Evolutionary conservation across 2,113 vertebrate species (phyloP).

Genomic region (Microtus pennsylvanicus): DNA sequence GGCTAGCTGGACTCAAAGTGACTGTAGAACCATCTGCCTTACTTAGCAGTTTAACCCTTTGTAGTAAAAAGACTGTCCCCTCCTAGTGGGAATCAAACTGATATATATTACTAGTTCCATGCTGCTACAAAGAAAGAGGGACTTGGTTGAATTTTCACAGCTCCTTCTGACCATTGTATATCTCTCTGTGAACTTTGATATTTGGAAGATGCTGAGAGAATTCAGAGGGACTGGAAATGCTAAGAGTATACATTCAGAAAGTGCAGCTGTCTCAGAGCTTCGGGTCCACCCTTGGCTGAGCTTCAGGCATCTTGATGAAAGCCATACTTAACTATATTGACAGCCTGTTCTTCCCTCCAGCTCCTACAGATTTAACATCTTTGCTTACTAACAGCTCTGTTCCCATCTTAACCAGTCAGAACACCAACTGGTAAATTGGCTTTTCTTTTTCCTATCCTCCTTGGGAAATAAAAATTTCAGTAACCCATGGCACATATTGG

Average conservation of each 20-base stretch:
- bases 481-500: background rate
- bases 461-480: conserved; percentile 15
- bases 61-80: conserved; percentile 17
- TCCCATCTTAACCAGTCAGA: background rate
- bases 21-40: background rate
- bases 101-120: background rate
- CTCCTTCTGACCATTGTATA: background rate
- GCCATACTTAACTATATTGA: background rate
- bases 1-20: conserved; percentile 27
- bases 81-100: conserved; percentile 24
- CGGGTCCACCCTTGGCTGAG: background rate
- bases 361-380: background rate
- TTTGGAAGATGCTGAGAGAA: conserved; percentile 33
- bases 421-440: background rate
- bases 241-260: background rate
- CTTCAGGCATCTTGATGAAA: background rate
- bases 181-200: conserved; percentile 41
- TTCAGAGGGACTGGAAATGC: background rate
- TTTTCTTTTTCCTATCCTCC: background rate
- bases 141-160: background rate
- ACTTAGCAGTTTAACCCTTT: conserved; percentile 62
- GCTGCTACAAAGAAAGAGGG: conserved; percentile 20
- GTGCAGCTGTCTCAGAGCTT: background rate
- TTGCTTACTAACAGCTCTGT: conserved; percentile 15
- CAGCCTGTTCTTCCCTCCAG: background rate